Conservation (phyloP, 2,888 invertebrate genomes). For the Ochropleura plecta region DNA sequence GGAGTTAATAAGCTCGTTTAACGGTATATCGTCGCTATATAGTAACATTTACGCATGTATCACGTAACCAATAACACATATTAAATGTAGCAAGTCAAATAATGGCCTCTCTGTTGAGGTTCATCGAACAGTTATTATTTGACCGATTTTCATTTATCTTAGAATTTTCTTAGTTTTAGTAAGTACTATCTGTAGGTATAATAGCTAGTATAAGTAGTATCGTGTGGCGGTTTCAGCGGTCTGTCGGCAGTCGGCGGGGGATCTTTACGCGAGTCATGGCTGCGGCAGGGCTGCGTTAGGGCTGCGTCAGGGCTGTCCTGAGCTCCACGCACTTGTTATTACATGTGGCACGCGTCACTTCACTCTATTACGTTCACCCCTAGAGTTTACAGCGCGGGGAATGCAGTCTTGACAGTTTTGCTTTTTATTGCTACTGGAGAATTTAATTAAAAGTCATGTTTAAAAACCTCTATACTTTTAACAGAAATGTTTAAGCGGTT, state of each 20-base stretch:
- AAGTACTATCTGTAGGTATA: background rate
- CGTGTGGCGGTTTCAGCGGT: constrained; percentile 3
- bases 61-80: background rate
- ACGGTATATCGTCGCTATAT: background rate
- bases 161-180: background rate
- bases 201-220: background rate
- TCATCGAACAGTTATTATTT: background rate
- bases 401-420: constrained; percentile 62
- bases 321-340: constrained; percentile 74
- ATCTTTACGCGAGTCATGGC: constrained; percentile 62
- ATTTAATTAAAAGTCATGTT: background rate
- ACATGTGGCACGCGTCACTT: constrained; percentile 80
- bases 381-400: constrained; percentile 47
- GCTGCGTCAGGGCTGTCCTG: constrained; percentile 48
- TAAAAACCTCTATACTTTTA: background rate
- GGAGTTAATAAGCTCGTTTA: background rate
- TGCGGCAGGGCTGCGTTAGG: background rate
- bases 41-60: background rate
- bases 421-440: constrained; percentile 27
- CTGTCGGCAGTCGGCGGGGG: constrained; percentile 52
- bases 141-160: background rate
- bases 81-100: background rate
- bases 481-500: background rate
- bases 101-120: background rate
- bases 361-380: constrained; percentile 71